Percentiles rank a stretch among this genome's conserved stretches.
phyloP scores from a whole-genome alignment of 1,140 invertebrate species.

The Amyelois transitella region DNA sequence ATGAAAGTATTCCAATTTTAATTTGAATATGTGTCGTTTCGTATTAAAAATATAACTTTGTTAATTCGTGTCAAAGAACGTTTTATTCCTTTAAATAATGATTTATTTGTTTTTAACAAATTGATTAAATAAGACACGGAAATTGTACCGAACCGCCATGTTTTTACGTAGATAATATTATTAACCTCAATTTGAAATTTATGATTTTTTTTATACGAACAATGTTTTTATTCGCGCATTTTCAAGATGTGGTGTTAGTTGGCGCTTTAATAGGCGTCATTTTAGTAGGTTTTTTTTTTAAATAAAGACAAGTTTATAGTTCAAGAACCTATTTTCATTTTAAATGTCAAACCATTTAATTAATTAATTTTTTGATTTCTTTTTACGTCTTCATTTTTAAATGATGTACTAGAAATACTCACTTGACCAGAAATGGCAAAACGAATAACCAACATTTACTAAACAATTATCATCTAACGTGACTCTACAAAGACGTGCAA shows the following conservation, averaged over 20 bases:
- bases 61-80: neutral
- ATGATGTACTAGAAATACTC: neutral
- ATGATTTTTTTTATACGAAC: neutral
- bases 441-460: neutral
- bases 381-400: neutral
- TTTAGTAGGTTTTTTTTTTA: slow-evolving; percentile 8
- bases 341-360: too few species aligned
- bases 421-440: neutral
- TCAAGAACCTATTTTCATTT: too few species aligned
- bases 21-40: slow-evolving; percentile 1
- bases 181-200: too few species aligned
- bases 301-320: neutral
- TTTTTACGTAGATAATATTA: too few species aligned
- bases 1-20: neutral
- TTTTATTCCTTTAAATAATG: too few species aligned
- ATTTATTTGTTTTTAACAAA: too few species aligned
- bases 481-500: neutral
- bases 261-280: too few species aligned
- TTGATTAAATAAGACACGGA: neutral
- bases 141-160: neutral
- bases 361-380: neutral
- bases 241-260: slow-evolving; percentile 26
- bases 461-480: neutral
- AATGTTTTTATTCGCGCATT: neutral
- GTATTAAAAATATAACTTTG: neutral